Percentiles rank a stretch among this genome's conserved stretches.
Conservation (phyloP, 1,140 invertebrate species). For the Laupala kohalensis region DNA sequence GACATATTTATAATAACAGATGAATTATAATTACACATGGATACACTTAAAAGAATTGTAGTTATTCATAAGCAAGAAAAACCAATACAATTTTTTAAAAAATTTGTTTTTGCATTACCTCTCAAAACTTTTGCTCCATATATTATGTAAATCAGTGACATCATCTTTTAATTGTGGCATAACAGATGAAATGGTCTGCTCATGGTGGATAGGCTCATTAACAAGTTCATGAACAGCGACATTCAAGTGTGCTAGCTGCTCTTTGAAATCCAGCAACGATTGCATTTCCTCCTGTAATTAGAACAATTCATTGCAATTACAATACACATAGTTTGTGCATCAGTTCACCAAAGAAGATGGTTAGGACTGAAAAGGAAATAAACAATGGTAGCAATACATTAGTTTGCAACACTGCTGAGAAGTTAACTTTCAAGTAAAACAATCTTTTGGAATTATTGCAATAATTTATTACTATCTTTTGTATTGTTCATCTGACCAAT, state of each 20-base stretch:
- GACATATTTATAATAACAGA: no score
- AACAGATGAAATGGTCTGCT: conserved; percentile 19
- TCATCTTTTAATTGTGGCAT: conserved; percentile 46
- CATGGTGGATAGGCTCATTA: conserved; percentile 6
- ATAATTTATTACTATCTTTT: no score
- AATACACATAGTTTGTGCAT: background rate
- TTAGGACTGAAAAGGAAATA: background rate
- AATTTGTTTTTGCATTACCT: conserved; percentile 39
- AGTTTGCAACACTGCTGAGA: no score
- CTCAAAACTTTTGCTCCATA: conserved; percentile 63
- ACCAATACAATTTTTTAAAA: no score
- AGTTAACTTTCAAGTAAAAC: no score
- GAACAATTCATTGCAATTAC: background rate
- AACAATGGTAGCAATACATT: background rate
- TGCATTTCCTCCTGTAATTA: conserved; percentile 27
- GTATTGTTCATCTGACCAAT: no score
- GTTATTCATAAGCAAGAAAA: no score
- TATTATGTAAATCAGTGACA: conserved; percentile 55
- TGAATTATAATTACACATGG: no score
- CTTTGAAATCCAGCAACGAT: conserved; percentile 54
- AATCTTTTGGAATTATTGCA: no score
- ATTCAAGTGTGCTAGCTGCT: conserved; percentile 54
- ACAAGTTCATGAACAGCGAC: conserved; percentile 57
- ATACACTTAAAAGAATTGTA: no score
- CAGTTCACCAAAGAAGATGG: background rate